These are phyloP conservation scores for Phyllostomus hastatus DNA, from an alignment of 2,113 vertebrate genomes.

Conservation along the genomic window DNA sequence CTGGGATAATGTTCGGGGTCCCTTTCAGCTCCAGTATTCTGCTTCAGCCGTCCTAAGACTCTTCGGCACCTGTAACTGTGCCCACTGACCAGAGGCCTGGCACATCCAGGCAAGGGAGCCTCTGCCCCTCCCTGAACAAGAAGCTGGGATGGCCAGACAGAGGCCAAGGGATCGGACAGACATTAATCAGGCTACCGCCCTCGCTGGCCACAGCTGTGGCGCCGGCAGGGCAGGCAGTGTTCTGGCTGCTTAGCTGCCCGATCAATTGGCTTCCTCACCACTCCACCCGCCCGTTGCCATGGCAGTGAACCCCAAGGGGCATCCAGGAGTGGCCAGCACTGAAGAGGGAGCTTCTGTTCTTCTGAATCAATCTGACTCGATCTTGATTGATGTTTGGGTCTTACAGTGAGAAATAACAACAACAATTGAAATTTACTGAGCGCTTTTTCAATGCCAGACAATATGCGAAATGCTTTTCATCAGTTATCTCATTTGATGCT, in stretches of 20 bases:
- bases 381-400: slow-evolving; percentile 4
- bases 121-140: background rate
- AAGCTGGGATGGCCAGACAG: background rate
- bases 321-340: background rate
- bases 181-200: background rate
- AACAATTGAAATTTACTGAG: background rate
- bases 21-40: background rate
- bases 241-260: background rate
- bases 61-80: background rate
- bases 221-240: background rate
- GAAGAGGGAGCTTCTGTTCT: slow-evolving; percentile 1
- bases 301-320: slow-evolving; percentile 56
- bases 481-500: background rate
- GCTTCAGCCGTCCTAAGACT: background rate
- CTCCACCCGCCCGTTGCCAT: slow-evolving; percentile 43
- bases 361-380: background rate
- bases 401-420: background rate
- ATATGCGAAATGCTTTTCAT: background rate
- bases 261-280: background rate
- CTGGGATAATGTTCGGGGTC: background rate
- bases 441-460: background rate
- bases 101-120: background rate
- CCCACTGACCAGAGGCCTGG: background rate
- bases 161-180: background rate
- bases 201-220: background rate